Conservation (phyloP, 2,888 invertebrate species). For the Andrena praecox region DNA sequence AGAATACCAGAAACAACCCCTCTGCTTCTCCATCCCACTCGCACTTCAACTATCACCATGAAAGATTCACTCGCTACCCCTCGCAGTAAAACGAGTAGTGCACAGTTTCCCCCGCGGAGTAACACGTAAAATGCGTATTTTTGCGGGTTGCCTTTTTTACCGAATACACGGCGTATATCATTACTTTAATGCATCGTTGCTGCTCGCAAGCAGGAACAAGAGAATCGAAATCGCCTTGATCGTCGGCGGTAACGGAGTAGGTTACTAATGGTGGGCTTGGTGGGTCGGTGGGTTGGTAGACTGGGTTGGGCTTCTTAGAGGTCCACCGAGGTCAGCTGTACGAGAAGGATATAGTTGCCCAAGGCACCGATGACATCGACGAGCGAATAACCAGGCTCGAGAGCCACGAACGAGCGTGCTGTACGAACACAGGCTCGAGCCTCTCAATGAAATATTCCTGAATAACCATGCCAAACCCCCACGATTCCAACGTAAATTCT, state of each 20-base stretch:
- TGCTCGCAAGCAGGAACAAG: slow-evolving; percentile 67
- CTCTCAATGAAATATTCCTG: slow-evolving; percentile 70
- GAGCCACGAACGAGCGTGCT: slow-evolving; percentile 61
- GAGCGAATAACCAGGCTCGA: slow-evolving; percentile 80
- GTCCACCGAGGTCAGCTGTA: slow-evolving; percentile 81
- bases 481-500: slow-evolving; percentile 41
- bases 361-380: slow-evolving; percentile 83
- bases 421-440: slow-evolving; percentile 44
- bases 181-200: slow-evolving; percentile 75
- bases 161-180: slow-evolving; percentile 68
- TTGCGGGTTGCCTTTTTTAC: slow-evolving; percentile 53
- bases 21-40: no score
- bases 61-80: slow-evolving; percentile 3
- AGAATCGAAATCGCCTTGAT: slow-evolving; percentile 75
- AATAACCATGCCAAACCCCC: slow-evolving; percentile 61
- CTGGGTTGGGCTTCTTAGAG: slow-evolving; percentile 82
- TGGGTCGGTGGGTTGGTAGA: slow-evolving; percentile 79
- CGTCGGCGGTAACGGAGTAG: slow-evolving; percentile 74
- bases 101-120: slow-evolving; percentile 16
- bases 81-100: slow-evolving; percentile 17
- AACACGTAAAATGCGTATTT: slow-evolving; percentile 65
- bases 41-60: neutral
- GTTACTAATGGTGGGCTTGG: slow-evolving; percentile 79
- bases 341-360: slow-evolving; percentile 81
- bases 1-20: no score